Evolutionary conservation across 2,888 invertebrate genomes (phyloP).

Genomic region (Lasioglossum morio): DNA sequence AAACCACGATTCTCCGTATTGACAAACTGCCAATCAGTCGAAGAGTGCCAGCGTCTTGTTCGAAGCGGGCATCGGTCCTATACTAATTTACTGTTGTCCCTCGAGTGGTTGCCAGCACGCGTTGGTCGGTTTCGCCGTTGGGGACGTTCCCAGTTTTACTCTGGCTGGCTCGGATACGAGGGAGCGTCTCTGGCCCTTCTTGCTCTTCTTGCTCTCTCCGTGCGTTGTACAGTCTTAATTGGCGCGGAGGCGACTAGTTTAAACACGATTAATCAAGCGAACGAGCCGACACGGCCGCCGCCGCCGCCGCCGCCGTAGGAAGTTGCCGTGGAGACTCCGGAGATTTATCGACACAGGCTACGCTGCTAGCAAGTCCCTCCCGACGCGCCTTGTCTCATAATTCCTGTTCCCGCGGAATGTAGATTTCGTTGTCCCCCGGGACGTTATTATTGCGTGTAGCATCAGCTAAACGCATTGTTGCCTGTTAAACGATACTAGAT

Average conservation of each 20-base stretch:
- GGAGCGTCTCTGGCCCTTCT: slow-evolving; percentile 49
- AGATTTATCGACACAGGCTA: slow-evolving; percentile 75
- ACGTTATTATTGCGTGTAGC: slow-evolving; percentile 63
- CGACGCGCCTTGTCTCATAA: slow-evolving; percentile 63
- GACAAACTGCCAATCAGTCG: not conserved
- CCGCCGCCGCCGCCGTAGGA: slow-evolving; percentile 44
- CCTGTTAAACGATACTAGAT: slow-evolving; percentile 48
- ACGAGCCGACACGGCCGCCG: slow-evolving; percentile 69
- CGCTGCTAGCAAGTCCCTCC: slow-evolving; percentile 32
- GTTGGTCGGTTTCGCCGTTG: slow-evolving; percentile 47
- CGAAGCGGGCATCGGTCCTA: slow-evolving; percentile 62
- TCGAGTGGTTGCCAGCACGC: slow-evolving; percentile 28
- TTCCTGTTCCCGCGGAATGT: slow-evolving; percentile 57
- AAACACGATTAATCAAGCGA: slow-evolving; percentile 82
- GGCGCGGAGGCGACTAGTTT: slow-evolving; percentile 82
- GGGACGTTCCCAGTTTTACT: slow-evolving; percentile 45
- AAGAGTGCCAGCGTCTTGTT: slow-evolving; percentile 44
- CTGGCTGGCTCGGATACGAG: slow-evolving; percentile 33
- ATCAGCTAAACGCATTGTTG: slow-evolving; percentile 54
- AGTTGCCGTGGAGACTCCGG: slow-evolving; percentile 58
- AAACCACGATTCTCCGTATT: not conserved
- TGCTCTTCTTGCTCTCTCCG: slow-evolving; percentile 47
- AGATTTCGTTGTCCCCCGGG: slow-evolving; percentile 52
- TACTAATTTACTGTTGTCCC: slow-evolving; percentile 72
- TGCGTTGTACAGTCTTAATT: slow-evolving; percentile 78